Evolutionary conservation across 2,888 invertebrate species (phyloP).

Genomic region (Tenthredo scrophulariae): DNA sequence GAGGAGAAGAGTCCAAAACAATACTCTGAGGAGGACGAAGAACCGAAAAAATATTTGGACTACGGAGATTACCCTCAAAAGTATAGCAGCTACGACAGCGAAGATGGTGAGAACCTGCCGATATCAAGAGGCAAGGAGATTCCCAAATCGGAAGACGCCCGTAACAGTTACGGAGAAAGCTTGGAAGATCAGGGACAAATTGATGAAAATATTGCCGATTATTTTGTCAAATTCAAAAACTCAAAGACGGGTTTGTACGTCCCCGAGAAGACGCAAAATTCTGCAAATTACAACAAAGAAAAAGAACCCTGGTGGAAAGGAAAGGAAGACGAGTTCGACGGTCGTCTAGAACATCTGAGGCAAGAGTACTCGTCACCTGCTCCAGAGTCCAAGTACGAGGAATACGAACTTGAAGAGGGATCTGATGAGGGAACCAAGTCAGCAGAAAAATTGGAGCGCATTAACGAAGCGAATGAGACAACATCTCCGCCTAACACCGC

Average conservation of each 20-base stretch:
- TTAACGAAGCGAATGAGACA: constrained; percentile 35
- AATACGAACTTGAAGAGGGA: constrained; percentile 67
- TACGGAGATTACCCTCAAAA: constrained; percentile 48
- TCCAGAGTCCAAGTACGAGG: constrained; percentile 70
- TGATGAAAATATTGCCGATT: constrained; percentile 71
- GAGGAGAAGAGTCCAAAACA: constrained; percentile 40
- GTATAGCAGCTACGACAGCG: neutral
- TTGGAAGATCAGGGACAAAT: constrained; percentile 66
- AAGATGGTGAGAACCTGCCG: constrained; percentile 56
- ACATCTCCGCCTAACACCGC: neutral
- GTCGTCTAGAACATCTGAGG: constrained; percentile 43
- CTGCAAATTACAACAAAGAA: constrained; percentile 55
- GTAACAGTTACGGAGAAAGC: constrained; percentile 74
- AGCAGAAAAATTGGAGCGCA: constrained; percentile 26
- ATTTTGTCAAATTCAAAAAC: constrained; percentile 67
- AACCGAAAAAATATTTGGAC: constrained; percentile 9
- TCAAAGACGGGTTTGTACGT: constrained; percentile 64
- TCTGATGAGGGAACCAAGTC: neutral
- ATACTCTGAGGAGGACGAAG: constrained; percentile 50
- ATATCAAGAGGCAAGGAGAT: constrained; percentile 58
- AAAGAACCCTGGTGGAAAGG: constrained; percentile 48
- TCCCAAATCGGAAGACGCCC: constrained; percentile 62
- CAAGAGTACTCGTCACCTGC: constrained; percentile 60
- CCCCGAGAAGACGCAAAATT: constrained; percentile 54
- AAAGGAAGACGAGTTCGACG: constrained; percentile 44